A percentile compares a stretch with the other conserved stretches of the same genome.
Evolutionary conservation across 2,888 invertebrate species (phyloP).

Genomic region (Chloroclystis v-ata): DNA sequence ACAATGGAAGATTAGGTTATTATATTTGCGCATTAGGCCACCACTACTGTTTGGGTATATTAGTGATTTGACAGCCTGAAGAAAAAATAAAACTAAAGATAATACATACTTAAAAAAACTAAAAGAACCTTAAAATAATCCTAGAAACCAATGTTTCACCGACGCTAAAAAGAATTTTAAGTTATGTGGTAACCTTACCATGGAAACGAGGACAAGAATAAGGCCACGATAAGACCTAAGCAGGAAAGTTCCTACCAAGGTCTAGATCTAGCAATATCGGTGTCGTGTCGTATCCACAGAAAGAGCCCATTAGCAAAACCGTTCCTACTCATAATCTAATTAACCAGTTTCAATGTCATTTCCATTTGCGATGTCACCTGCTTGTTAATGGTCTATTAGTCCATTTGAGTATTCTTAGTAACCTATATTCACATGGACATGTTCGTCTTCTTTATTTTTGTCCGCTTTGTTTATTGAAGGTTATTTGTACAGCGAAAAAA

Average conservation of each 20-base stretch:
- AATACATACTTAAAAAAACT: too few relatives aligned
- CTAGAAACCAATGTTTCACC: too few relatives aligned
- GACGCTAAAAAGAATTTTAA: too few relatives aligned
- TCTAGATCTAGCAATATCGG: neutral
- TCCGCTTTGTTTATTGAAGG: neutral
- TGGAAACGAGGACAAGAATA: neutral
- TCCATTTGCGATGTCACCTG: constrained; percentile 29
- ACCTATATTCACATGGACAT: constrained; percentile 20
- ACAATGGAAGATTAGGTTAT: too few relatives aligned
- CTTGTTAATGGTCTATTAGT: constrained; percentile 20
- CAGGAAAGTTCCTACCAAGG: neutral
- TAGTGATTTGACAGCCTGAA: too few relatives aligned
- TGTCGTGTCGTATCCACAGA: constrained; percentile 8
- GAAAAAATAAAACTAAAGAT: too few relatives aligned
- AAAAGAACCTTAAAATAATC: too few relatives aligned
- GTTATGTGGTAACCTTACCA: neutral
- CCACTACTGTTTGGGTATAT: too few relatives aligned
- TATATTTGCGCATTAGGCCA: too few relatives aligned
- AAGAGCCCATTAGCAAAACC: constrained; percentile 9
- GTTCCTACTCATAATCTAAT: constrained; percentile 29
- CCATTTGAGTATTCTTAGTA: constrained; percentile 3
- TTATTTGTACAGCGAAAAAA: constrained; percentile 1
- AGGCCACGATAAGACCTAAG: neutral
- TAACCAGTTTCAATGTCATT: constrained; percentile 31
- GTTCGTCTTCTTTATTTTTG: neutral